Conservation (phyloP, 1,140 invertebrate genomes). For the Magallana ariakensis region DNA sequence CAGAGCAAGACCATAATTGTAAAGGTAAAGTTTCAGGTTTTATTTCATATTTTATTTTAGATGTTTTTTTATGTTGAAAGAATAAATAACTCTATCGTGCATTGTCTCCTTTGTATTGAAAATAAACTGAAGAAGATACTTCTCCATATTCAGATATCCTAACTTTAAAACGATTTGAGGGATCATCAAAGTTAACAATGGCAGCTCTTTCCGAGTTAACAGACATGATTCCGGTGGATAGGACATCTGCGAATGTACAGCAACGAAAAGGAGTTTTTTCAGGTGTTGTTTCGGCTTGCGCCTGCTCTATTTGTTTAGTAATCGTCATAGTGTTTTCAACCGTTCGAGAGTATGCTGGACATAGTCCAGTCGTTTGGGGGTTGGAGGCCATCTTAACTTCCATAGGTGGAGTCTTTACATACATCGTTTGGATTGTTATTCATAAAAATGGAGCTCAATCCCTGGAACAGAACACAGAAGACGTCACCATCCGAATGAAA, state of each 20-base stretch:
- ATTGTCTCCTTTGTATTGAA: too few species aligned
- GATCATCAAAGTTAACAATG: background rate
- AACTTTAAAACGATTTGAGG: too few species aligned
- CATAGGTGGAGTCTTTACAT: background rate
- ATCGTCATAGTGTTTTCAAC: slow-evolving; percentile 7
- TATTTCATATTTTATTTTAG: too few species aligned
- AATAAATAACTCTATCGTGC: too few species aligned
- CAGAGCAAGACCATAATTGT: too few species aligned
- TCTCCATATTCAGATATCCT: too few species aligned
- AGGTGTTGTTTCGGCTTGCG: background rate
- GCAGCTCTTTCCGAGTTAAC: background rate
- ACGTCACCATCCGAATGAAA: slow-evolving; percentile 2
- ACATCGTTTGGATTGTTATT: background rate
- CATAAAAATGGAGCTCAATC: background rate
- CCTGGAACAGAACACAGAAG: background rate
- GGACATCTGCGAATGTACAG: background rate
- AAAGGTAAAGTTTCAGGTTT: too few species aligned
- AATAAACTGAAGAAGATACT: too few species aligned
- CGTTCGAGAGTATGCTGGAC: background rate
- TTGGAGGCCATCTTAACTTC: background rate
- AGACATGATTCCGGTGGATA: background rate
- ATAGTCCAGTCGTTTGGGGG: slow-evolving; percentile 15
- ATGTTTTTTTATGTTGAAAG: too few species aligned
- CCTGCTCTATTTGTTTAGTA: background rate
- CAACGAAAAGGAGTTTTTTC: background rate